Percentiles rank a stretch among this genome's conserved stretches.
Evolutionary conservation across 2,888 invertebrate species (phyloP).

Genomic region (Petrophora chlorosata): DNA sequence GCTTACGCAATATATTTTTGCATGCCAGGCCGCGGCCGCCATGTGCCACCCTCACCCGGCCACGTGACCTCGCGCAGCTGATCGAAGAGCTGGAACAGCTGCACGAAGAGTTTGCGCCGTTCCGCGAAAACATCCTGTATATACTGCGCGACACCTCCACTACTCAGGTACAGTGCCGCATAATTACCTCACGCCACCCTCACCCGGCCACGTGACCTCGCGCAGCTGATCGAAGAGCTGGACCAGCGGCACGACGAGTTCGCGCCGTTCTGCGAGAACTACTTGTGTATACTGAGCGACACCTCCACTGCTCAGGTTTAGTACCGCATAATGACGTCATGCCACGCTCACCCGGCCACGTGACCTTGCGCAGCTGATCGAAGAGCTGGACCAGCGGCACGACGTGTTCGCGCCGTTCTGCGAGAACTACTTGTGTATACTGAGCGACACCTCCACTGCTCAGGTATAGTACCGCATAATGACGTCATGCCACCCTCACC

Average conservation of each 20-base stretch:
- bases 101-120: conserved; percentile 58
- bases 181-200: background rate
- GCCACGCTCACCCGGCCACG: conserved; percentile 44
- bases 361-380: conserved; percentile 55
- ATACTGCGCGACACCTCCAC: conserved; percentile 47
- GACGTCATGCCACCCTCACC: conserved; percentile 12
- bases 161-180: conserved; percentile 48
- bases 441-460: conserved; percentile 44
- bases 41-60: conserved; percentile 36
- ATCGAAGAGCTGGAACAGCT: conserved; percentile 57
- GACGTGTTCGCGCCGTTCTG: conserved; percentile 58
- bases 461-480: too few species aligned
- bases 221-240: conserved; percentile 55
- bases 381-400: conserved; percentile 57
- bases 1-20: background rate
- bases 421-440: conserved; percentile 44
- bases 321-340: too few species aligned
- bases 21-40: background rate
- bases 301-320: conserved; percentile 46
- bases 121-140: conserved; percentile 46
- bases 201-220: conserved; percentile 56
- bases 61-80: conserved; percentile 55
- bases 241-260: conserved; percentile 57
- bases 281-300: conserved; percentile 48
- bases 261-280: conserved; percentile 50